phyloP scores from a whole-genome alignment of 2,888 invertebrate genomes.

The Rhorus exstirpatorius region DNA sequence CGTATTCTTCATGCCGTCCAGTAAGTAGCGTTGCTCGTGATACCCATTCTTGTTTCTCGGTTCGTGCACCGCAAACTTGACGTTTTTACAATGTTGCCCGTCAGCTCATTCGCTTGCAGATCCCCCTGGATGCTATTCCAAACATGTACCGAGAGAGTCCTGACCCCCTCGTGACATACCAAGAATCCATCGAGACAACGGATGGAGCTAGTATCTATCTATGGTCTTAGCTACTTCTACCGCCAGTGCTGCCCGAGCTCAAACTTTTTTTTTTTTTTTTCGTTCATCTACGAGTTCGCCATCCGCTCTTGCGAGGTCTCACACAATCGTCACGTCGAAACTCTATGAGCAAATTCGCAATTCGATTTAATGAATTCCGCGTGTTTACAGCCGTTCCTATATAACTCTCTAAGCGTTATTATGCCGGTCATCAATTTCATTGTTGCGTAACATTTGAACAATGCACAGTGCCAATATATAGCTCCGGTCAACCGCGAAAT shows the following conservation, averaged over 20 bases:
- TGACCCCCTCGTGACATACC: conserved; percentile 78
- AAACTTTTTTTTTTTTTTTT: conserved; percentile 20
- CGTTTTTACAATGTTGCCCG: conserved; percentile 66
- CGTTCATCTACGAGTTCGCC: conserved; percentile 19
- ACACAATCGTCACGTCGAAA: conserved; percentile 12
- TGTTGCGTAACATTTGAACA: too few species aligned
- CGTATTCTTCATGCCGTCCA: conserved; percentile 20
- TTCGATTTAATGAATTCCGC: background rate
- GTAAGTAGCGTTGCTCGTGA: conserved; percentile 33
- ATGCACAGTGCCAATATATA: too few species aligned
- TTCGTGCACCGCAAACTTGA: conserved; percentile 53
- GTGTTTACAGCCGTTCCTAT: too few species aligned
- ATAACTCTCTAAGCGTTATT: too few species aligned
- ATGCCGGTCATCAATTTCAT: too few species aligned
- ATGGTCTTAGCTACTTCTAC: conserved; percentile 71
- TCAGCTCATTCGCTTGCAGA: conserved; percentile 71
- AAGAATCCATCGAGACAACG: conserved; percentile 78
- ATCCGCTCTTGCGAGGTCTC: conserved; percentile 31
- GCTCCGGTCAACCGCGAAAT: background rate
- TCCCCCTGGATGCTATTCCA: conserved; percentile 70
- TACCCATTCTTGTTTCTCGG: conserved; percentile 50
- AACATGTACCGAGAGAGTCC: conserved; percentile 81
- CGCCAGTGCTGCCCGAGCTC: conserved; percentile 16
- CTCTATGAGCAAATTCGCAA: background rate
- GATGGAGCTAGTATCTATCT: conserved; percentile 76